A percentile compares a stretch with the other conserved stretches of the same genome.
These are phyloP conservation scores for Oreohelix idahoensis DNA, from an alignment of 1,140 invertebrate genomes.

Conservation along the genomic window DNA sequence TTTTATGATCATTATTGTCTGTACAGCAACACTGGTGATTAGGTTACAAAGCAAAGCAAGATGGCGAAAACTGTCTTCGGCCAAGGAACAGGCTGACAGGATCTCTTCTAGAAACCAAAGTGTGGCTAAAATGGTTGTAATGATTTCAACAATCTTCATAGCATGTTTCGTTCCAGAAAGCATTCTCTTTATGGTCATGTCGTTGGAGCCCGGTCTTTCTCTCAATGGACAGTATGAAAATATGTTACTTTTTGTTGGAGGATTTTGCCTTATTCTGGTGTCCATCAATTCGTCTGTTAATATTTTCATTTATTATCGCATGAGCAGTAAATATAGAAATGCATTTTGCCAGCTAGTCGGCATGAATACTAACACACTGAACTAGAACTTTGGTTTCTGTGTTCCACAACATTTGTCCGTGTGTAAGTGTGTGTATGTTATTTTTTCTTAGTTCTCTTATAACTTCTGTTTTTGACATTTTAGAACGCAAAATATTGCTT, in stretches of 20 bases:
- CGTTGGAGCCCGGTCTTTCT: background rate
- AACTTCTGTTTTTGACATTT: no score
- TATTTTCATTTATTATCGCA: slow-evolving; percentile 26
- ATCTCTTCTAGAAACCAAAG: background rate
- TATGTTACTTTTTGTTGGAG: background rate
- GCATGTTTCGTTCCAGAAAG: slow-evolving; percentile 7
- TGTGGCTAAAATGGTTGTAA: slow-evolving; percentile 12
- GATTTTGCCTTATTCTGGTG: background rate
- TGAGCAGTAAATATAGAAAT: no score
- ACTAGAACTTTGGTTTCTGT: no score
- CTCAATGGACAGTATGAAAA: slow-evolving; percentile 19
- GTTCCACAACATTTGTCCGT: no score
- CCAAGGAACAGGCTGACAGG: background rate
- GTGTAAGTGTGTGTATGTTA: no score
- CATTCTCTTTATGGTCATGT: background rate
- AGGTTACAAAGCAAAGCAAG: background rate
- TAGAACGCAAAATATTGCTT: no score
- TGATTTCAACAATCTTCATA: no score
- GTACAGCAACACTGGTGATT: background rate
- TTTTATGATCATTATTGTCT: background rate
- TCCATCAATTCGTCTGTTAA: slow-evolving; percentile 8
- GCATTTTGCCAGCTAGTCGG: no score
- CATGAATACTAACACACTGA: no score
- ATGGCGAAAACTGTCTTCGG: background rate
- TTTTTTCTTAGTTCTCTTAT: no score